phyloP scores from a whole-genome alignment of 2,797 vertebrate genomes.

The Kryptopterus vitreolus region DNA sequence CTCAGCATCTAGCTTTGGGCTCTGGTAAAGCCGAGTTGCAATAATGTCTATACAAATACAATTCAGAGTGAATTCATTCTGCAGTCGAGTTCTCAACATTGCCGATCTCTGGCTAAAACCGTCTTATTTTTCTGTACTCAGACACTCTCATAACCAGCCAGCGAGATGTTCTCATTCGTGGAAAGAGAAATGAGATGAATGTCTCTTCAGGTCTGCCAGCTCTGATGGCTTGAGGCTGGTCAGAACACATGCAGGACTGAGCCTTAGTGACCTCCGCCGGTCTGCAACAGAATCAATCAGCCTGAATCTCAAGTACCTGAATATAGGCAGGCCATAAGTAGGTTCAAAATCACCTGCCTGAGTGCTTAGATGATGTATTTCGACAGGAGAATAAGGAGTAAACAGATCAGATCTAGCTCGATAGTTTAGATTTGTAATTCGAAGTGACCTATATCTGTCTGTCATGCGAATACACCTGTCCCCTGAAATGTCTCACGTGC shows the following conservation, averaged over 20 bases:
- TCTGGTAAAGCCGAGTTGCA: neutral
- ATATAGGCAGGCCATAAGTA: conserved; percentile 68
- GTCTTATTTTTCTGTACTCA: neutral
- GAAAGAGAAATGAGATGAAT: conserved; percentile 21
- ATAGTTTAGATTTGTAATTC: neutral
- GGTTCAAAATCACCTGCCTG: conserved; percentile 59
- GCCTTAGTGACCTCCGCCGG: conserved; percentile 61
- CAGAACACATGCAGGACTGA: conserved; percentile 66
- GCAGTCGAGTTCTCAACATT: neutral
- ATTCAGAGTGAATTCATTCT: neutral
- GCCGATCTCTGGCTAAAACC: conserved; percentile 19
- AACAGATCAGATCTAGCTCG: conserved; percentile 47
- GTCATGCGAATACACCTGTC: neutral
- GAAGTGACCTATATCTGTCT: neutral
- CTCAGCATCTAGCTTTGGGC: no score
- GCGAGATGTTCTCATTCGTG: neutral
- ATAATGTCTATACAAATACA: neutral
- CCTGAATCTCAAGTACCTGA: conserved; percentile 62
- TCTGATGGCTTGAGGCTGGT: conserved; percentile 33
- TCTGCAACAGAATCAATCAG: conserved; percentile 67
- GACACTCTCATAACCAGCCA: conserved; percentile 5
- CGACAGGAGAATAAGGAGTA: conserved; percentile 57
- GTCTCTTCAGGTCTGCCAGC: conserved; percentile 9
- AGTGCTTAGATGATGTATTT: conserved; percentile 69
- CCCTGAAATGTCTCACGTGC: neutral